Percentiles rank a stretch among this genome's conserved stretches.
These are phyloP conservation scores for Syngnathus acus DNA, from an alignment of 2,797 vertebrate species.

Conservation along the genomic window DNA sequence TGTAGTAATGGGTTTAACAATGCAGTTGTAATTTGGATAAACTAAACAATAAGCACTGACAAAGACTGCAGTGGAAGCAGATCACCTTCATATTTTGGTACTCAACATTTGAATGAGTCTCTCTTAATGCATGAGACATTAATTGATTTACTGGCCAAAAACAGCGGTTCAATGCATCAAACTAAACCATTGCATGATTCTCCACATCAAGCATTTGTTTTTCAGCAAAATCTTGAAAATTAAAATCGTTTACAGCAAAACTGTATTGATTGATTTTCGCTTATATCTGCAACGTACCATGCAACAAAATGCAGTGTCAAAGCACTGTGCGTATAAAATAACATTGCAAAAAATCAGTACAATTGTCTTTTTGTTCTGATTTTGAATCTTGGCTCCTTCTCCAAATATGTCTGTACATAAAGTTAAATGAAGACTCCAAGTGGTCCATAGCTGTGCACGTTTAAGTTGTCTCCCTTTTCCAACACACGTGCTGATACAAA, in stretches of 20 bases:
- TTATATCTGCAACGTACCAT: background rate
- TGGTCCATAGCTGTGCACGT: too few relatives aligned
- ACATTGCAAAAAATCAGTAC: too few relatives aligned
- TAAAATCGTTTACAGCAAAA: constrained; percentile 2
- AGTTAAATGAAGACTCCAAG: too few relatives aligned
- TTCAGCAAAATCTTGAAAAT: background rate
- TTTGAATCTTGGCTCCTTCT: too few relatives aligned
- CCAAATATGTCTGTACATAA: too few relatives aligned
- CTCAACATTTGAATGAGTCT: background rate
- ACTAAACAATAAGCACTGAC: background rate
- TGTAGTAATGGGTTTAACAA: background rate
- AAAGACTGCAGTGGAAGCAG: background rate
- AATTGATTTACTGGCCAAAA: background rate
- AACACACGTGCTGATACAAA: too few relatives aligned
- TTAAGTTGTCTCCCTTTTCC: too few relatives aligned
- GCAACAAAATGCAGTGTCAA: too few relatives aligned
- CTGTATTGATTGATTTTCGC: background rate
- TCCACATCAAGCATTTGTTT: constrained; percentile 18
- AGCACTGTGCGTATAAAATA: too few relatives aligned
- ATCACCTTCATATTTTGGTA: background rate
- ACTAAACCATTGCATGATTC: constrained; percentile 33
- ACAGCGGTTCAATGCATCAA: background rate
- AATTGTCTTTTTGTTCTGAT: too few relatives aligned
- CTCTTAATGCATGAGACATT: background rate
- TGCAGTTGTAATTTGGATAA: background rate